phyloP scores from a whole-genome alignment of 2,888 invertebrate genomes.

The Drosophila cognata region DNA sequence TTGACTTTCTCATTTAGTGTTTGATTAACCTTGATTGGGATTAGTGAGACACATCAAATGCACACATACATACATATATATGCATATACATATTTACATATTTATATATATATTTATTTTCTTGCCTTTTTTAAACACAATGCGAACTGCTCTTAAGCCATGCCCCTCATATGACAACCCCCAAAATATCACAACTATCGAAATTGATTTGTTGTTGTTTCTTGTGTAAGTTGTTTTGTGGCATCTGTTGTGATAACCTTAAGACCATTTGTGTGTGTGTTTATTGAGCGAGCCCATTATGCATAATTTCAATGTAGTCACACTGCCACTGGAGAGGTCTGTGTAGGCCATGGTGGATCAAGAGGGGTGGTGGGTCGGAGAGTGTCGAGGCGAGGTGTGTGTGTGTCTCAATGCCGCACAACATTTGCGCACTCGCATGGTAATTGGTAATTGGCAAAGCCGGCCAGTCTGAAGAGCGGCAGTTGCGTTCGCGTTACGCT shows the following conservation, averaged over 20 bases:
- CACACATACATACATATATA: neutral
- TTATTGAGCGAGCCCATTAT: slow-evolving; percentile 52
- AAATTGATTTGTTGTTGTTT: slow-evolving; percentile 41
- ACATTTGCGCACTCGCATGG: slow-evolving; percentile 61
- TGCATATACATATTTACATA: no score
- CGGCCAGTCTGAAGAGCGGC: slow-evolving; percentile 31
- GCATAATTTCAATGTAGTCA: slow-evolving; percentile 62
- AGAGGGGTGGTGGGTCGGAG: neutral
- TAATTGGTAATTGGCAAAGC: slow-evolving; percentile 49
- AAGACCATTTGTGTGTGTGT: slow-evolving; percentile 40
- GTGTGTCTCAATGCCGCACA: slow-evolving; percentile 52
- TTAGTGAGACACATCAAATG: neutral
- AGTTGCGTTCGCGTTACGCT: slow-evolving; percentile 14
- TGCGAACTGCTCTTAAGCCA: slow-evolving; percentile 8
- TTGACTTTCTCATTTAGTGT: slow-evolving; percentile 12
- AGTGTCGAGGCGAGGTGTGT: slow-evolving; percentile 5
- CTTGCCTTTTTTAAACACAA: neutral
- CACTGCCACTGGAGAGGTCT: neutral
- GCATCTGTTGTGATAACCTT: slow-evolving; percentile 53
- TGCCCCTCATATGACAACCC: slow-evolving; percentile 30
- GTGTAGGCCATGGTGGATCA: neutral
- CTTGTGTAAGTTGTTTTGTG: slow-evolving; percentile 35
- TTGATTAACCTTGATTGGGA: slow-evolving; percentile 8
- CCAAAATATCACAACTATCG: slow-evolving; percentile 3
- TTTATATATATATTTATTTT: neutral